Evolutionary conservation across 2,888 invertebrate species (phyloP), one percentile per base, ranked within the genome.

Genomic region (Anagyrus pseudococci): DNA sequence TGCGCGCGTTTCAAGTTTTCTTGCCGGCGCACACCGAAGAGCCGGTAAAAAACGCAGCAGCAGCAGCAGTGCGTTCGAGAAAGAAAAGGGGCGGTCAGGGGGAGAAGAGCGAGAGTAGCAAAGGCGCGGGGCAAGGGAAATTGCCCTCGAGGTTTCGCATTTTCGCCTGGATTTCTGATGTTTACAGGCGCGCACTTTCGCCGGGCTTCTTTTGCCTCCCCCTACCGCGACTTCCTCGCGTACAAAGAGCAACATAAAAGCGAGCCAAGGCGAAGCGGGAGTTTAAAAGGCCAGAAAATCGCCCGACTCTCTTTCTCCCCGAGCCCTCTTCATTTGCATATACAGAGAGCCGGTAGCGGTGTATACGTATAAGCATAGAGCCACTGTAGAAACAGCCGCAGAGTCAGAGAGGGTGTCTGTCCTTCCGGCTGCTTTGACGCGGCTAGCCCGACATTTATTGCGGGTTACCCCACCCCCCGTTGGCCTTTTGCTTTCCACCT

Each of bases 201-300:
- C 43, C 26, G 43, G 23, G 29, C 6, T 29, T 29, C 29, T 58
- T 29, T 29, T n/a, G n/a, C n/a, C n/a, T n/a, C n/a, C 50, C 52
- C 52, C 43, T 57, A 40, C 37, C 44, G 44, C 46, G 58, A 52
- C 50, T 58, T 58, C 29, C 44, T 58, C 22, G 8, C 52, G 33
- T 8, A 37, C 46, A 52, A 50, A 50, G 49, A 22, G 22, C 29
- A 8, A 58, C 43, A 44, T 50, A 52, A 58, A 58, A 50, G 52
- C 43, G 46, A 33, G 33, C 13, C 52, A 46, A 50, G 44, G 29
- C 37, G 50, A 25, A n/a, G 37, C 23, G 22, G 44, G 44, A 37
- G 15, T 58, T 58, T 50, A 50, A 58, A 50, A 52, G 52, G 52
- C 58, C 46, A 37, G 58, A 58, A 52, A 58, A 58, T 58, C 23